Percentiles rank a stretch among this genome's conserved stretches.
Conservation (phyloP, 1,140 invertebrate genomes). For the Pogonomyrmex californicus region DNA sequence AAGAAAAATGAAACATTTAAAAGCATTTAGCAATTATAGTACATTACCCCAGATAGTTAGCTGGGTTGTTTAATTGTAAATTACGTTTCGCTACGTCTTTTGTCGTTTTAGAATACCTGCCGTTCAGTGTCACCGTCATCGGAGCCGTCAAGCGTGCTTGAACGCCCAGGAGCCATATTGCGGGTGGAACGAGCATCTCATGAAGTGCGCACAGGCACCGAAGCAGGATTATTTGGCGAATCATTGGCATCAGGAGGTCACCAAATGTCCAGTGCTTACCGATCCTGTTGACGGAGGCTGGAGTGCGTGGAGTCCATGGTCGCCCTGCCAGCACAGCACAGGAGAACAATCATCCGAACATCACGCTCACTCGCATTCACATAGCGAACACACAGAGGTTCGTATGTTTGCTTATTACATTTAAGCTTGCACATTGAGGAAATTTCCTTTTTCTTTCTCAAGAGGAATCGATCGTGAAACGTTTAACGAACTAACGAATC, state of each 20-base stretch:
- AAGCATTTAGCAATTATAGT: constrained; percentile 17
- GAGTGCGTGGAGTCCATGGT: constrained; percentile 87
- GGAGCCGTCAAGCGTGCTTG: constrained; percentile 91
- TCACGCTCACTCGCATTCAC: constrained; percentile 63
- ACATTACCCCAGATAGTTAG: neutral
- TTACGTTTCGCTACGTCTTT: constrained; percentile 29
- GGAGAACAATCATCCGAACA: constrained; percentile 78
- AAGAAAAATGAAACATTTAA: constrained; percentile 21
- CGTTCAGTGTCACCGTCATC: constrained; percentile 92
- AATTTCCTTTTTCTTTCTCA: neutral
- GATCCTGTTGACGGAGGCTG: constrained; percentile 90
- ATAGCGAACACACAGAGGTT: constrained; percentile 73
- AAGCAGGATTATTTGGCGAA: constrained; percentile 88
- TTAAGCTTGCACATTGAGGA: neutral
- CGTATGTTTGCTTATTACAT: constrained; percentile 26
- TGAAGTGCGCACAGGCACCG: constrained; percentile 91
- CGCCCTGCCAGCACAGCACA: constrained; percentile 85
- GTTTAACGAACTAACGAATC: neutral
- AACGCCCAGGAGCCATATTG: constrained; percentile 97
- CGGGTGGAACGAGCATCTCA: constrained; percentile 94
- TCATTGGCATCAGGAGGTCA: constrained; percentile 92
- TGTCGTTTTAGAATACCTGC: constrained; percentile 88
- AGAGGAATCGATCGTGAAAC: neutral
- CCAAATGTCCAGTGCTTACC: constrained; percentile 89
- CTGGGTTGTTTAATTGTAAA: neutral